Conservation (phyloP, 2,797 vertebrate genomes). For the Trichosurus vulpecula region DNA sequence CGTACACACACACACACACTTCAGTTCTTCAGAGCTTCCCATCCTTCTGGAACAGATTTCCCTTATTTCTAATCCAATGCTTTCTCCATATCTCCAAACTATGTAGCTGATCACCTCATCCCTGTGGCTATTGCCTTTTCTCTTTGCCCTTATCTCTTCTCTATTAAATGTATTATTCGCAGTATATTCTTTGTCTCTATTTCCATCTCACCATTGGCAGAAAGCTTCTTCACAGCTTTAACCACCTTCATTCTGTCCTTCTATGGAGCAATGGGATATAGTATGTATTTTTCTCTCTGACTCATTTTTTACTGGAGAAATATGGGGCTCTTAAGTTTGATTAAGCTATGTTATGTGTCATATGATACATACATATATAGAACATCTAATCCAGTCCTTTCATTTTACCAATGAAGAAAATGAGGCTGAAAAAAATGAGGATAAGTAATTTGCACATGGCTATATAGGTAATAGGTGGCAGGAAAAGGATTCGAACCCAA, state of each 20-base stretch:
- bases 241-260: slow-evolving; percentile 3
- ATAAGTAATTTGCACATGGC: neutral
- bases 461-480: neutral
- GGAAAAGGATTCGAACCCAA: neutral
- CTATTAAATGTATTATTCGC: slow-evolving; percentile 39
- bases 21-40: neutral
- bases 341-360: neutral
- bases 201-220: slow-evolving; percentile 25
- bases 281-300: neutral
- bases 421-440: neutral
- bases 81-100: slow-evolving; percentile 27
- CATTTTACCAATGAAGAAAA: neutral
- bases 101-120: neutral
- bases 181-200: slow-evolving; percentile 32
- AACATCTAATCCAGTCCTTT: neutral
- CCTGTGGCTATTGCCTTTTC: neutral
- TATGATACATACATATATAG: neutral
- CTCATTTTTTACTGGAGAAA: slow-evolving; percentile 52
- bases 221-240: slow-evolving; percentile 6
- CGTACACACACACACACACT: neutral
- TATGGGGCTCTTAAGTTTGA: neutral
- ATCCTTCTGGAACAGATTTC: neutral
- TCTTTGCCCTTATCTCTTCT: slow-evolving; percentile 39
- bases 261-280: neutral
- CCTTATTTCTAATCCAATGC: neutral